Evolutionary conservation across 2,113 vertebrate genomes (phyloP).

Genomic region (Aptenodytes patagonicus): DNA sequence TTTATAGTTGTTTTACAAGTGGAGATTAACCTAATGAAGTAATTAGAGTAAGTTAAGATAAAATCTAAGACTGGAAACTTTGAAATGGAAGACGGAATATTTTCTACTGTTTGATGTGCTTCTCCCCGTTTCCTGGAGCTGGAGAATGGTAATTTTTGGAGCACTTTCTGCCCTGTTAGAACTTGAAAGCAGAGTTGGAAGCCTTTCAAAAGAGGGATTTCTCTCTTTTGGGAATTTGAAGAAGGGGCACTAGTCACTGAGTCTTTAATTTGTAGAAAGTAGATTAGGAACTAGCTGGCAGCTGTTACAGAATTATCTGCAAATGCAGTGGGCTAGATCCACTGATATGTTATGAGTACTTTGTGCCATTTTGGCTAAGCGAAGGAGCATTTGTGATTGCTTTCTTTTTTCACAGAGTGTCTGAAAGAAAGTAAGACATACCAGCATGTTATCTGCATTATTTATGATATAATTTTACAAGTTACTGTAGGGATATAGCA

Average conservation of each 20-base stretch:
- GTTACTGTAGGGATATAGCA: not conserved
- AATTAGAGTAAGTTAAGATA: not conserved
- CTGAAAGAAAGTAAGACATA: not conserved
- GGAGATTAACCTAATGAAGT: not conserved
- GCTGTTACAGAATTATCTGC: not conserved
- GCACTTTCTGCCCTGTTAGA: not conserved
- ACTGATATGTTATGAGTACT: not conserved
- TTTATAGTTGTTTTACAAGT: not conserved
- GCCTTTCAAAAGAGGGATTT: not conserved
- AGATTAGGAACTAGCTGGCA: not conserved
- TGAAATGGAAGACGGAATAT: not conserved
- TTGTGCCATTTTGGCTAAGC: not conserved
- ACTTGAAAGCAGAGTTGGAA: not conserved
- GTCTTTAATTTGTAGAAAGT: not conserved
- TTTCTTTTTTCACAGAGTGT: not conserved
- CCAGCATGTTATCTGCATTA: not conserved
- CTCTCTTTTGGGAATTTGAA: not conserved
- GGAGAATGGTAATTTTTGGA: not conserved
- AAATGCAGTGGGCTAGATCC: not conserved
- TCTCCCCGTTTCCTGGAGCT: not conserved
- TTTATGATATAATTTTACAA: not conserved
- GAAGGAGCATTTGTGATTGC: not conserved
- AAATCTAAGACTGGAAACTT: not conserved
- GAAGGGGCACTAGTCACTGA: not conserved
- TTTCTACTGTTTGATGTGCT: not conserved